A percentile compares a stretch with the other conserved stretches of the same genome.
Conservation (phyloP, 2,113 vertebrate species). For the Sphyrna mokarran region DNA sequence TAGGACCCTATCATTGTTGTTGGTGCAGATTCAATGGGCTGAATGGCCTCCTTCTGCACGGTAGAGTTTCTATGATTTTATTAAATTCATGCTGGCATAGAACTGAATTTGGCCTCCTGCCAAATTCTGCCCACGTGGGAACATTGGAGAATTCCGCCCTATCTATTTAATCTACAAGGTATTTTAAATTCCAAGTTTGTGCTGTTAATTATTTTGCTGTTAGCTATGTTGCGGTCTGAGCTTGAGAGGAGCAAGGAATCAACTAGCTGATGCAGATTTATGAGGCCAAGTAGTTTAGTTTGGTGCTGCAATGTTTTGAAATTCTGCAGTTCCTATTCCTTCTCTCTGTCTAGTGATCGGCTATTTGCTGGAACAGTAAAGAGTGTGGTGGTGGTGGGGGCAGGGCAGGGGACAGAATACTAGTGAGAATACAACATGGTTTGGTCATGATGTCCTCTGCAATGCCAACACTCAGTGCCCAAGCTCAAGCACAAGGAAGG, state of each 20-base stretch:
- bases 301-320: neutral
- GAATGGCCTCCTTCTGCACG: no score
- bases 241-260: neutral
- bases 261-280: neutral
- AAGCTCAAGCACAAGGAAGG: neutral
- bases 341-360: neutral
- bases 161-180: neutral
- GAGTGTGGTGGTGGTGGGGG: no score
- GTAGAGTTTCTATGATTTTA: no score
- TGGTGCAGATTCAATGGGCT: no score
- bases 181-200: neutral
- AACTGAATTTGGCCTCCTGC: no score
- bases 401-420: neutral
- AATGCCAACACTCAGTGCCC: neutral
- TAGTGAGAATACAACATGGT: neutral
- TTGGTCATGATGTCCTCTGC: neutral
- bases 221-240: neutral
- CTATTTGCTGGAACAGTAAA: neutral
- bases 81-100: no score
- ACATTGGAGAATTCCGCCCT: neutral
- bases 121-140: no score
- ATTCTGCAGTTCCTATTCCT: neutral
- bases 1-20: no score
- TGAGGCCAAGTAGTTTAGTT: neutral
- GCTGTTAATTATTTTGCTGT: neutral